Evolutionary conservation across 2,797 vertebrate species (phyloP).

Genomic region (Hafferia zeledoni): DNA sequence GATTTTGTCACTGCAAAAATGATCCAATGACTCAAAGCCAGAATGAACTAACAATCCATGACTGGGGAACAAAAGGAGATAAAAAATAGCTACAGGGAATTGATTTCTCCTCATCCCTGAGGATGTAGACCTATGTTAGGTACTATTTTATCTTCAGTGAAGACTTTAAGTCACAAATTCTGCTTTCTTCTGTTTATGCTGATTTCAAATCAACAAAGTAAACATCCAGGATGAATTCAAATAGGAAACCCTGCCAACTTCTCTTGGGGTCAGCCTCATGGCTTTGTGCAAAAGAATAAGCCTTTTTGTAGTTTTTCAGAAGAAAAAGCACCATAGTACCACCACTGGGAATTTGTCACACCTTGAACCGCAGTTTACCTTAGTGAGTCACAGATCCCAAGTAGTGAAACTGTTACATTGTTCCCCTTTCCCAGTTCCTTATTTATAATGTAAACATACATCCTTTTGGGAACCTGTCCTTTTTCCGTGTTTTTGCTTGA

Average conservation of each 20-base stretch:
- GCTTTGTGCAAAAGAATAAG: not conserved
- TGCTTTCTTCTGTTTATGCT: not conserved
- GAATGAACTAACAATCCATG: conserved; percentile 35
- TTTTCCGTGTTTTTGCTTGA: conserved; percentile 33
- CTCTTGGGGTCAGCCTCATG: not conserved
- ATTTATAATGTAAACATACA: conserved; percentile 59
- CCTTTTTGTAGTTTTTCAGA: not conserved
- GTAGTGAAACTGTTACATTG: conserved; percentile 29
- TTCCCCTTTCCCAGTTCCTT: conserved; percentile 58
- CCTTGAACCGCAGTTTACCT: not conserved
- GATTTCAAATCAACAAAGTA: not conserved
- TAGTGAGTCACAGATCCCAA: not conserved
- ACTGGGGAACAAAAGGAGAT: conserved; percentile 23
- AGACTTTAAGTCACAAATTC: not conserved
- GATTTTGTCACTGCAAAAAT: conserved; percentile 10
- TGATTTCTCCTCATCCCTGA: not conserved
- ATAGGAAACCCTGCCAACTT: not conserved
- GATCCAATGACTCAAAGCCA: conserved; percentile 6
- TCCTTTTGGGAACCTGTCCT: conserved; percentile 64
- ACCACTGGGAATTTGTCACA: not conserved
- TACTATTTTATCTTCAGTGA: not conserved
- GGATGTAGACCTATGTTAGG: not conserved
- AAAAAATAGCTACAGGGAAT: not conserved
- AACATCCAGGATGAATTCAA: not conserved
- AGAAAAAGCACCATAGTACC: not conserved